A percentile compares a stretch with the other conserved stretches of the same genome.
Conservation (phyloP, 2,888 invertebrate species). For the Ecdyonurus torrentis region DNA sequence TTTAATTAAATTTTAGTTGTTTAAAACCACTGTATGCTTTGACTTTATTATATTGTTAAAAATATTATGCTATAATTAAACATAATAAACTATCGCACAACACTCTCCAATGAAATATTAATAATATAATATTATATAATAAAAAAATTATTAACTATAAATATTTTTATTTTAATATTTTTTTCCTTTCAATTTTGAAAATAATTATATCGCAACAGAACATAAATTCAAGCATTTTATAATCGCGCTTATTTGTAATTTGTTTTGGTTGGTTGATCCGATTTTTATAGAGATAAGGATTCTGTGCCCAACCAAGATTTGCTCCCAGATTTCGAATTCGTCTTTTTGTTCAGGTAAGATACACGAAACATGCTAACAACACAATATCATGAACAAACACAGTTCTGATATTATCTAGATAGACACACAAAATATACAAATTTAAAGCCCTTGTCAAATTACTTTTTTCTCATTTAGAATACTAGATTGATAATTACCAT, state of each 20-base stretch:
- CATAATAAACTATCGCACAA: background rate
- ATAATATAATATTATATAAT: background rate
- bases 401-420: no score
- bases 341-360: slow-evolving; percentile 13
- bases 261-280: background rate
- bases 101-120: background rate
- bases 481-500: no score
- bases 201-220: no score
- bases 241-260: slow-evolving; percentile 5
- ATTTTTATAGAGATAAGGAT: slow-evolving; percentile 12
- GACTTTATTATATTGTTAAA: no score
- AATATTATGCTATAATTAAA: no score
- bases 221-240: slow-evolving; percentile 4
- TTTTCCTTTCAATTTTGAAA: background rate
- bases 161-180: background rate
- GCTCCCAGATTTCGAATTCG: slow-evolving; percentile 14
- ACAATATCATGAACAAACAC: no score
- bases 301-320: slow-evolving; percentile 13
- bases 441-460: no score
- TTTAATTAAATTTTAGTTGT: no score
- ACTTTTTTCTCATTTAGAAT: no score
- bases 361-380: background rate
- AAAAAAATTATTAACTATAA: background rate
- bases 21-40: no score
- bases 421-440: no score